Conservation (phyloP, 2,113 vertebrate species). For the Ammodytes marinus region DNA sequence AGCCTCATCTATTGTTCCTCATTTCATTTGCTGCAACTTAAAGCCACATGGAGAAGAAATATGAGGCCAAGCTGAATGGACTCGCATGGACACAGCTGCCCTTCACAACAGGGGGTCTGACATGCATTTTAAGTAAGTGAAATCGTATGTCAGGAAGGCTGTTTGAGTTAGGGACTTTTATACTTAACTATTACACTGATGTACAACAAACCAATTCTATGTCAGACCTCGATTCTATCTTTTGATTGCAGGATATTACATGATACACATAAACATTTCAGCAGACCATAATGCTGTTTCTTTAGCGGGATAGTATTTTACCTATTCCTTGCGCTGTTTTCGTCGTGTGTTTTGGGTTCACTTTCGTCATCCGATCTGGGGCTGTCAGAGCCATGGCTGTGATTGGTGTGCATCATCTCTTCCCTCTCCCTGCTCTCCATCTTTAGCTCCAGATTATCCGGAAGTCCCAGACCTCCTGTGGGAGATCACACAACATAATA, state of each 20-base stretch:
- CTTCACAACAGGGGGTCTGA: slow-evolving; percentile 48
- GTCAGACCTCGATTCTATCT: neutral
- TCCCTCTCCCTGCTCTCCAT: slow-evolving; percentile 92
- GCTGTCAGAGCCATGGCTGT: slow-evolving; percentile 92
- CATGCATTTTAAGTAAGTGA: slow-evolving; percentile 47
- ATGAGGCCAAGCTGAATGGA: slow-evolving; percentile 48
- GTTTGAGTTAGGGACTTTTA: slow-evolving; percentile 13
- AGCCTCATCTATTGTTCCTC: slow-evolving; percentile 32
- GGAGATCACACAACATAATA: neutral
- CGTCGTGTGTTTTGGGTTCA: slow-evolving; percentile 89
- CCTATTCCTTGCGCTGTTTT: slow-evolving; percentile 88
- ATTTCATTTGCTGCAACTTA: slow-evolving; percentile 39
- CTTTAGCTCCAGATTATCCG: slow-evolving; percentile 90
- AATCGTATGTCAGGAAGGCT: slow-evolving; percentile 14
- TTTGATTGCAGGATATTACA: neutral
- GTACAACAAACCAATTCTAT: neutral
- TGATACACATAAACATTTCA: neutral
- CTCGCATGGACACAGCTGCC: slow-evolving; percentile 53
- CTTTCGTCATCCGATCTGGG: slow-evolving; percentile 95
- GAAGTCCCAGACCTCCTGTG: slow-evolving; percentile 79
- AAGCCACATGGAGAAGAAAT: slow-evolving; percentile 52
- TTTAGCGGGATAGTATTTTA: slow-evolving; percentile 31
- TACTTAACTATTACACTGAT: slow-evolving; percentile 10
- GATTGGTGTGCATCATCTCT: slow-evolving; percentile 85
- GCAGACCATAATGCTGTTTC: neutral